Base-by-base conservation (phyloP, 2,113 vertebrate genomes). In the Petromus typicus region DNA sequence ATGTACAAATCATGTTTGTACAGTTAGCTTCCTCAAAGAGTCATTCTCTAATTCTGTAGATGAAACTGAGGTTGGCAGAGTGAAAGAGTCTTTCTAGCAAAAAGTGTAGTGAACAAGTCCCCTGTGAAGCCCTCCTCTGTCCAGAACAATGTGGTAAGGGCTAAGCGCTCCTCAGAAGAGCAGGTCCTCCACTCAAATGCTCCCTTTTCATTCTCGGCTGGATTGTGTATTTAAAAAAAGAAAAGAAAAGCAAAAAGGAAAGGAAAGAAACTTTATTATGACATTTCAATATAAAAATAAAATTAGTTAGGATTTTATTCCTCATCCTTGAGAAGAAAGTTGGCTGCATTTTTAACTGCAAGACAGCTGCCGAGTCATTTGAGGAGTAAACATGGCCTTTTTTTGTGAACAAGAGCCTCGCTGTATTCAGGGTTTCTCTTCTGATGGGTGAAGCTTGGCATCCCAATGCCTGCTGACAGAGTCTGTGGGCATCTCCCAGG, bases 281-380 rank as follows among this genome's bases (percentile, higher is more conserved):
- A 95, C 76, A 95, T 86, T 95, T 97, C 64, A 94, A 93, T 96
- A 94, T 88, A 95, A 93, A 95, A 97, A 97, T 96, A 95, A 97
- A 96, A 95, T 97, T 95, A 93, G 90, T 82, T 81, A 86, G 63
- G 64, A 92, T 92, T 93, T 96, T 91, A 91, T 78, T 95, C 67
- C 85, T 97, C 78, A 90, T 54, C 96, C 85, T 83, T 92, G 63
- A 90, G 34, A 93, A 90, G 79, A 97, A 96, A 94, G 94, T 61
- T 89, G 66, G 78, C 40, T 91, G 61, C 91, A 81, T 94, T 95
- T 94, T 97, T 97, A 97, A 97, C 92, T 81, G 73, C 61, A 91
- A 96, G 92, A 90, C 94, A 94, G 96, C 80, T 90, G 84, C 85
- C 12, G 20, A 89, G 89, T 97, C 83, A 91, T 95, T 83, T 87